phyloP scores from a whole-genome alignment of 2,113 vertebrate genomes.

The Scophthalmus maximus region DNA sequence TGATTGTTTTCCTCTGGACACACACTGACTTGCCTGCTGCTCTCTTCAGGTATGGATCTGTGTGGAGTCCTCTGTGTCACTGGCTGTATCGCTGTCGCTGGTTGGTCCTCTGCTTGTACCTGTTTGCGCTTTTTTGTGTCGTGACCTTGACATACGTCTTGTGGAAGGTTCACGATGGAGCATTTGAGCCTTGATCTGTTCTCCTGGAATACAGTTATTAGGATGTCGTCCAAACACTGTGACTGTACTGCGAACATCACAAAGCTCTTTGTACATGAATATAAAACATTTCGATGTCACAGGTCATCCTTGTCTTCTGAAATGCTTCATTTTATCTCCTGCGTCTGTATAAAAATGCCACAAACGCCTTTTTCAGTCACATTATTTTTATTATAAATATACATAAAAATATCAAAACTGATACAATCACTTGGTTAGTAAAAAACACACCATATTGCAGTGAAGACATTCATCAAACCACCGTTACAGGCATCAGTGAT shows the following conservation, averaged over 20 bases:
- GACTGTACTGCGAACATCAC: neutral
- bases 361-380: neutral
- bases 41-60: conserved; percentile 70
- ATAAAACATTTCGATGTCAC: conserved; percentile 19
- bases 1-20: neutral
- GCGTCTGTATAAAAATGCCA: neutral
- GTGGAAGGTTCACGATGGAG: conserved; percentile 52
- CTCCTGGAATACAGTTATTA: too few relatives aligned
- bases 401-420: conserved; percentile 68
- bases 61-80: conserved; percentile 58
- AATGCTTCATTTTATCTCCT: neutral
- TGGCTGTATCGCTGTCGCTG: conserved; percentile 74
- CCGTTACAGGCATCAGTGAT: conserved; percentile 53
- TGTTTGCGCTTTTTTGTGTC: conserved; percentile 77
- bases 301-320: neutral
- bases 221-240: neutral
- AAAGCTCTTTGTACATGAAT: conserved; percentile 33
- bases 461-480: conserved; percentile 66
- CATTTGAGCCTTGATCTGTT: conserved; percentile 1
- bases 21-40: neutral
- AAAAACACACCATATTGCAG: conserved; percentile 60
- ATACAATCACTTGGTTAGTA: conserved; percentile 75
- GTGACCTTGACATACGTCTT: conserved; percentile 67
- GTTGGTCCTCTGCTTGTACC: conserved; percentile 76
- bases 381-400: conserved; percentile 80